Evolutionary conservation across 2,888 invertebrate genomes (phyloP).

Genomic region (Perizoma flavofasciatum): DNA sequence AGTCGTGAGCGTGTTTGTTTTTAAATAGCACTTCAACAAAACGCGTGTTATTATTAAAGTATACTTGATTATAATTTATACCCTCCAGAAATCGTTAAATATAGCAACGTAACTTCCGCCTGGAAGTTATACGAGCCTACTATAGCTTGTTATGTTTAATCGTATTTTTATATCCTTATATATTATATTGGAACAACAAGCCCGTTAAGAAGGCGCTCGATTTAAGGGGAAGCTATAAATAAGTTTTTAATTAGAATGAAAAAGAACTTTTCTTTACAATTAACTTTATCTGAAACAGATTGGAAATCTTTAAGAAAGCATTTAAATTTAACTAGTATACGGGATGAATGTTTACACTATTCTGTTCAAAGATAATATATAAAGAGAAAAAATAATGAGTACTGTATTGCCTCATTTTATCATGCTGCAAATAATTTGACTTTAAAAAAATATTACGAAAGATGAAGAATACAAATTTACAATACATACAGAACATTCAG

Average conservation of each 20-base stretch:
- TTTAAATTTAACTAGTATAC: no score
- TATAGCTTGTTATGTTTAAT: neutral
- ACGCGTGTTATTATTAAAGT: neutral
- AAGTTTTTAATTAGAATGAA: no score
- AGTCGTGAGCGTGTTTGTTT: no score
- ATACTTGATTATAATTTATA: neutral
- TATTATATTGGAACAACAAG: constrained; percentile 9
- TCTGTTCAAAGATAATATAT: no score
- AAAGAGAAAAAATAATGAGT: no score
- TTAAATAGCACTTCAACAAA: neutral
- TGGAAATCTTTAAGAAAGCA: no score
- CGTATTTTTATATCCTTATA: neutral
- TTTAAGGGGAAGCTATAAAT: neutral
- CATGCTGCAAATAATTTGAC: neutral
- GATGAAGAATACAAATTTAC: no score
- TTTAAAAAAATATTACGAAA: no score
- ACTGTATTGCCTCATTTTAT: neutral
- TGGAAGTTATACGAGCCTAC: constrained; percentile 4
- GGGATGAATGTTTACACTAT: no score
- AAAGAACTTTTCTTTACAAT: no score
- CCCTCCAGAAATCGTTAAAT: neutral
- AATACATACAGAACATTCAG: no score
- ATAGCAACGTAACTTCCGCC: constrained; percentile 1
- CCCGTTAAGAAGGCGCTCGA: constrained; percentile 1
- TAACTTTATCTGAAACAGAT: no score